Base-by-base conservation (phyloP, 2,797 vertebrate genomes). In the Carapus acus region DNA sequence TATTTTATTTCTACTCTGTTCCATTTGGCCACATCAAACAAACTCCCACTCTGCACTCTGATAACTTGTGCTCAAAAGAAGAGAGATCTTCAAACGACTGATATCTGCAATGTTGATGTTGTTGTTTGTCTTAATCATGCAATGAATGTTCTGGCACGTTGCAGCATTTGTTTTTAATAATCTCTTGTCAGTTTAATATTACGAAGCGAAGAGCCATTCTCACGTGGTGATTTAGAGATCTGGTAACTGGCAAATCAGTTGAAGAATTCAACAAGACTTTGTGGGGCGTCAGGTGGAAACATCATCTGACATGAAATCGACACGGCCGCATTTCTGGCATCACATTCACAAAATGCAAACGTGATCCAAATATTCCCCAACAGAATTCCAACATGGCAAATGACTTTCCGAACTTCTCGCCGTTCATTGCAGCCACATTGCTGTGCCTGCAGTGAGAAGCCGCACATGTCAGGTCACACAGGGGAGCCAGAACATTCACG, bases 381-480 rank as follows among this genome's bases (percentile, higher is more conserved):
- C 45, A 20, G 65, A 47, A 84, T 79, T 80, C 71, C 73, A 58
- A 18, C 54, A 34, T 60, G 72, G 76, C 78, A 75, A 73, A 81
- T 65, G 57, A 61, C 66, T 77, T 71, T 73, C 60, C 65, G 58
- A 31, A 41, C 65, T 24, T 65, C 64, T 50, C 54, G 46, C 43
- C 62, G 53, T 59, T 56, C 37, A 43, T 65, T 69, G 41, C 24
- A 46, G 73, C 52, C 66, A 57, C 53, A 49, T 49, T 50, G 46
- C 60, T 44, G 54, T 51, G 44, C 39, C 57, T 50, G 22, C 47
- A 64, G 45, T 38, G 54, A 74, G 58, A 69, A 64, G 59, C 50
- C 63, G 43, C 6, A 48, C 55, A 40, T 45, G 48, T 78, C 68
- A 65, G 33, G 60, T 80, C 73, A 65, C 79, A 65, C 52, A 53